These are phyloP conservation scores for Morpho achilles DNA, from an alignment of 2,888 invertebrate genomes.

Conservation along the genomic window DNA sequence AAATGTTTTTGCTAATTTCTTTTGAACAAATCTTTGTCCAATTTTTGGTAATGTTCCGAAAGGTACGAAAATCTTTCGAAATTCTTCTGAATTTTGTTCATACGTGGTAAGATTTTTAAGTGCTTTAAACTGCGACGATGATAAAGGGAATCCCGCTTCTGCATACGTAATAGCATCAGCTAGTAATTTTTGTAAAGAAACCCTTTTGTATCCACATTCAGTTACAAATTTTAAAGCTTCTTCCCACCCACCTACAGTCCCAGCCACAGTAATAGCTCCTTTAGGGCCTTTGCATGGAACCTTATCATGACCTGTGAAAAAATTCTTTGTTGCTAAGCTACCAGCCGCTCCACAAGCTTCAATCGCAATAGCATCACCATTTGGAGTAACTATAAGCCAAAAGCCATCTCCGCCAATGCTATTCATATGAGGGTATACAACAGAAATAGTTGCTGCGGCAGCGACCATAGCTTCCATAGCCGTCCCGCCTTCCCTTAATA, in stretches of 20 bases:
- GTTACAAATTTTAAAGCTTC: constrained; percentile 60
- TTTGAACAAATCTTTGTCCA: constrained; percentile 54
- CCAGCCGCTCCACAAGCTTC: constrained; percentile 66
- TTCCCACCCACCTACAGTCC: constrained; percentile 65
- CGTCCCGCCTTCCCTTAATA: constrained; percentile 62
- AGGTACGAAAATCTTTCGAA: constrained; percentile 44
- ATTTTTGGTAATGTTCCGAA: constrained; percentile 43
- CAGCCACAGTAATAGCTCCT: constrained; percentile 60
- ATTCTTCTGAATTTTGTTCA: constrained; percentile 33
- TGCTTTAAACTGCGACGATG: constrained; percentile 36
- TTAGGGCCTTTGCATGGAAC: constrained; percentile 58
- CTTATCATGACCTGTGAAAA: constrained; percentile 40
- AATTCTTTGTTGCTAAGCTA: constrained; percentile 51
- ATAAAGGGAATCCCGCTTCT: constrained; percentile 55
- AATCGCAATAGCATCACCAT: constrained; percentile 56
- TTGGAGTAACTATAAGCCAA: constrained; percentile 65
- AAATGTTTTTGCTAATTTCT: constrained; percentile 51
- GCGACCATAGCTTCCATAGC: constrained; percentile 67
- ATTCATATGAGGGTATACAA: constrained; percentile 69
- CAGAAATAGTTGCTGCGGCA: constrained; percentile 64
- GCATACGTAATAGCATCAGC: constrained; percentile 62
- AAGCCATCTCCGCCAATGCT: constrained; percentile 65
- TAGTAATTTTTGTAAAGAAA: constrained; percentile 46
- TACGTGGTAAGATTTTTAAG: constrained; percentile 19
- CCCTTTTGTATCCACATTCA: constrained; percentile 56